Base-by-base conservation (phyloP, 2,113 vertebrate genomes). In the Callospermophilus lateralis region DNA sequence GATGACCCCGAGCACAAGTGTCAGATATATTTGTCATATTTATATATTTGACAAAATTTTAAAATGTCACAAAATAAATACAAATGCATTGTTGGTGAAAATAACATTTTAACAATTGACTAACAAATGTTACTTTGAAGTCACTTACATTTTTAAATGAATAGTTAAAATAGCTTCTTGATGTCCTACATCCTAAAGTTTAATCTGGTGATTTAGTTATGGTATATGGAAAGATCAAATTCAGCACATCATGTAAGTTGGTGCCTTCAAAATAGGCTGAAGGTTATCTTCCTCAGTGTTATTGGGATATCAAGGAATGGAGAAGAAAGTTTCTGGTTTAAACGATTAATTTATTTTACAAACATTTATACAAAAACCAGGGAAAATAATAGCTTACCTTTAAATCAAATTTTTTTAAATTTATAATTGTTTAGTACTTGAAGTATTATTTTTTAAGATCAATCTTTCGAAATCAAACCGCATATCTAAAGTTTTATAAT, bases 361-460 rank as follows among this genome's bases (percentile, higher is more conserved):
- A 89, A 77, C 20, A 20, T 65, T 89, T 89, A 67, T 45, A 51
- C 15, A 51, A 32, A n/a, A 1, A 72, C 15, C 22, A 73, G 37
- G 32, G 30, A 45, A 88, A 90, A 80, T 1, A 67, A 72, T 8
- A 85, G 26, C 16, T 74, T 96, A 65, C 61, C 22, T 48, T 89
- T 68, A 91, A 95, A 67, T 20, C 28, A 93, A 93, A 90, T 83
- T 79, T 51, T 78, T 81, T 6, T 61, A 68, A n/a, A n/a, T 26
- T 89, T 74, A 4, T 48, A 80, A 37, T 34, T 88, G 42, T 19
- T 72, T 26, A 72, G 7, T 34, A n/a, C 61, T 61, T 84, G 22
- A 93, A 67, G 12, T 84, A 34, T 58, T 81, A 0, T 19, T 5
- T 92, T 79, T 58, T 53, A 45, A 45, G 45, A 45, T 45, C 45